A percentile compares a stretch with the other conserved stretches of the same genome.
These are phyloP conservation scores for Drepanosiphum platanoidis DNA, from an alignment of 2,888 invertebrate species.

Conservation along the genomic window DNA sequence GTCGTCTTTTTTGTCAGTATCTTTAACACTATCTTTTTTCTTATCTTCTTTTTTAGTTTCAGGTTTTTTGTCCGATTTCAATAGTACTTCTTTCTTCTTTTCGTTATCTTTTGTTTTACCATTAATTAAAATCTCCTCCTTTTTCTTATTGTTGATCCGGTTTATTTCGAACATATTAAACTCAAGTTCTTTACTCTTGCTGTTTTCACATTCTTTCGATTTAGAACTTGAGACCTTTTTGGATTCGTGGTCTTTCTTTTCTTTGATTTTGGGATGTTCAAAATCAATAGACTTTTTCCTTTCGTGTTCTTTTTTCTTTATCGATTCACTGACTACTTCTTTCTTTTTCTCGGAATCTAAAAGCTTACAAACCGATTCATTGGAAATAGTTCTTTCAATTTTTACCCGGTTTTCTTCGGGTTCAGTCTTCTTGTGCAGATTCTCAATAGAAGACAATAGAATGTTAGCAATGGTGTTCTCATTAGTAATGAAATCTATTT, in stretches of 20 bases:
- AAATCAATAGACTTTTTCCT: constrained; percentile 53
- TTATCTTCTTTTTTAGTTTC: constrained; percentile 61
- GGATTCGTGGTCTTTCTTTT: constrained; percentile 57
- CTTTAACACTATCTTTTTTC: constrained; percentile 67
- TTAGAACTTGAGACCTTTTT: constrained; percentile 23
- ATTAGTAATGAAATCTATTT: constrained; percentile 48
- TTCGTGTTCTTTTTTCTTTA: constrained; percentile 65
- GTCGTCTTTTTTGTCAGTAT: constrained; percentile 67
- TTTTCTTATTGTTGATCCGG: constrained; percentile 54
- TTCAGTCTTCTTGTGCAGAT: constrained; percentile 30
- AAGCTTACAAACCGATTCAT: constrained; percentile 46
- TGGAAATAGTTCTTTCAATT: constrained; percentile 45
- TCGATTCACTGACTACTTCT: constrained; percentile 66
- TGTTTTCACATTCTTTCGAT: constrained; percentile 39
- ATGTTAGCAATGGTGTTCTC: constrained; percentile 57
- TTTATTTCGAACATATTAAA: constrained; percentile 61
- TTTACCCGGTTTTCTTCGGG: constrained; percentile 34
- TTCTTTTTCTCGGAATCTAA: constrained; percentile 68
- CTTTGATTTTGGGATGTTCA: constrained; percentile 57
- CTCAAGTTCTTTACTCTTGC: constrained; percentile 53
- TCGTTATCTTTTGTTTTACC: constrained; percentile 61
- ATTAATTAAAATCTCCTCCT: constrained; percentile 45
- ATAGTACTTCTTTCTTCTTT: constrained; percentile 64
- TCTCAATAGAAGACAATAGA: constrained; percentile 56
- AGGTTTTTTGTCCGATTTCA: constrained; percentile 28